Conservation (phyloP, 2,888 invertebrate species). For the Pollenia griseotomentosa region DNA sequence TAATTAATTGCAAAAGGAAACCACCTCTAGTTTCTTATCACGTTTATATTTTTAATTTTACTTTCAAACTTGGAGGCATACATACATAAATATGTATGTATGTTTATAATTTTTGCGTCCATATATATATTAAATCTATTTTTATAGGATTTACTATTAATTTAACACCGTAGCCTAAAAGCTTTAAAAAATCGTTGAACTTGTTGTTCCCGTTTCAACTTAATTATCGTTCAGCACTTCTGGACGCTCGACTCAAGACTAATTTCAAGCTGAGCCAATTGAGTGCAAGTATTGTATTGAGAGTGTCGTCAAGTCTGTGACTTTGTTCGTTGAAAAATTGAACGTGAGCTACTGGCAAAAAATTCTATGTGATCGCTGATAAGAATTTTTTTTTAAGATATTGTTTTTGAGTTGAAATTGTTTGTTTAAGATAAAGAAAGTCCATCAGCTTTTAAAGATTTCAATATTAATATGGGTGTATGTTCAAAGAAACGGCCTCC, state of each 20-base stretch:
- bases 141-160: background rate
- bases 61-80: background rate
- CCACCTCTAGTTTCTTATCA: slow-evolving; percentile 51
- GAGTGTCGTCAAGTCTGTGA: slow-evolving; percentile 26
- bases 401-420: slow-evolving; percentile 28
- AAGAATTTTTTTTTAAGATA: slow-evolving; percentile 38
- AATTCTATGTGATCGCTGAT: slow-evolving; percentile 43
- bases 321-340: slow-evolving; percentile 49
- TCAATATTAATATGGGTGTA: background rate
- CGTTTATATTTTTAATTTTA: slow-evolving; percentile 27
- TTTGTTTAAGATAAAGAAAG: slow-evolving; percentile 45
- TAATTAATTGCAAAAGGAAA: slow-evolving; percentile 33
- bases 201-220: slow-evolving; percentile 42
- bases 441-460: slow-evolving; percentile 38
- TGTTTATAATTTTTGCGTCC: background rate
- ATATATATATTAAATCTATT: background rate
- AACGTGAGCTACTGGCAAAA: slow-evolving; percentile 20
- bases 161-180: background rate
- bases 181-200: background rate
- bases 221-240: slow-evolving; percentile 40
- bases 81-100: background rate
- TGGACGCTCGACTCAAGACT: slow-evolving; percentile 61
- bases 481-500: background rate
- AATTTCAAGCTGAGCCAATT: slow-evolving; percentile 56
- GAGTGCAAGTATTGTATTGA: slow-evolving; percentile 27